Percentiles rank a stretch among this genome's conserved stretches.
phyloP scores from a whole-genome alignment of 2,888 invertebrate species.

The Linnaemya tessellans region DNA sequence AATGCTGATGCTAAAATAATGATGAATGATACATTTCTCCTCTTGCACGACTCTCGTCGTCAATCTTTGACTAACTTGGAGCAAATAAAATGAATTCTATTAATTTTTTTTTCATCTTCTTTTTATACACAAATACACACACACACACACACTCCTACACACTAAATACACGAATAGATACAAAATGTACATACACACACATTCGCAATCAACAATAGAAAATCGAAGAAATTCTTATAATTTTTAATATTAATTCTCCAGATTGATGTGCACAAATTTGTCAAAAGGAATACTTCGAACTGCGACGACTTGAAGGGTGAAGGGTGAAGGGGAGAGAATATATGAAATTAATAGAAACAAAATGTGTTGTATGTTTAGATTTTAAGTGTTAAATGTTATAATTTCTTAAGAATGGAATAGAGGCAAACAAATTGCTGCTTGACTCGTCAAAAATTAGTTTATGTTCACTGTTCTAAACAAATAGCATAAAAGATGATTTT shows the following conservation, averaged over 20 bases:
- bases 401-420: slow-evolving; percentile 51
- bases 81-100: slow-evolving; percentile 25
- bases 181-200: not conserved
- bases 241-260: slow-evolving; percentile 38
- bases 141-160: no score
- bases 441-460: not conserved
- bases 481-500: not conserved
- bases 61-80: slow-evolving; percentile 37
- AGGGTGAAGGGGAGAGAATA: slow-evolving; percentile 19
- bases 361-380: slow-evolving; percentile 65
- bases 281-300: not conserved
- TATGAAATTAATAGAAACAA: slow-evolving; percentile 10
- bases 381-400: slow-evolving; percentile 69
- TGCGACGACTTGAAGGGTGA: slow-evolving; percentile 9
- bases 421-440: not conserved
- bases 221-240: not conserved
- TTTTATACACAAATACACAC: not conserved
- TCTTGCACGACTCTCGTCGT: slow-evolving; percentile 35
- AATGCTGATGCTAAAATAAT: slow-evolving; percentile 80
- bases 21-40: slow-evolving; percentile 75
- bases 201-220: not conserved
- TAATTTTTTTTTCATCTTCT: not conserved
- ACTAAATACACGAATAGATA: not conserved
- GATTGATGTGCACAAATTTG: slow-evolving; percentile 11
- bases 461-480: not conserved